Evolutionary conservation across 2,888 invertebrate species (phyloP).

Genomic region (Lapara coniferarum): DNA sequence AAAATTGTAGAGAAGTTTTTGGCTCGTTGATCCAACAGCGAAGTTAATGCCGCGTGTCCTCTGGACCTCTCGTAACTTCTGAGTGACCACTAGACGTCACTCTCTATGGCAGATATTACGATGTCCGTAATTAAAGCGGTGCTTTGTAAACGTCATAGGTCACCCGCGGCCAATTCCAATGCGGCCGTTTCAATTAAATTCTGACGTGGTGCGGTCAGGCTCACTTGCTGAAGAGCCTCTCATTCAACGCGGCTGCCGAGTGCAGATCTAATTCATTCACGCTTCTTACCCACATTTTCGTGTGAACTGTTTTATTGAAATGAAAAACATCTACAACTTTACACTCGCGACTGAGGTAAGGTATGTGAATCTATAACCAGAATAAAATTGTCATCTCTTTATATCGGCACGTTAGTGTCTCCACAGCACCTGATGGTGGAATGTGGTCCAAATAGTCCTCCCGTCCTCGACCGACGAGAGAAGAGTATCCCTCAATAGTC

Average conservation of each 20-base stretch:
- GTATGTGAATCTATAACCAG: too few species aligned
- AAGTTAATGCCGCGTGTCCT: conserved; percentile 42
- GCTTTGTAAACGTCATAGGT: conserved; percentile 55
- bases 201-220: conserved; percentile 54
- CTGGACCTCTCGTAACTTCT: conserved; percentile 40
- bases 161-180: conserved; percentile 50
- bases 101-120: conserved; percentile 50
- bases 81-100: conserved; percentile 67
- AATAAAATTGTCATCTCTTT: too few species aligned
- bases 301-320: conserved; percentile 6
- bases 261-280: conserved; percentile 8
- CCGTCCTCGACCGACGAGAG: too few species aligned
- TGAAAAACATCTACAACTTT: not conserved
- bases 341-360: too few species aligned
- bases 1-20: not conserved
- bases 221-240: conserved; percentile 59
- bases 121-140: conserved; percentile 68
- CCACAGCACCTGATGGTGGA: too few species aligned
- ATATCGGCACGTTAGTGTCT: too few species aligned
- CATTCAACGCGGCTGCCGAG: conserved; percentile 42
- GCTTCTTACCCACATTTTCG: conserved; percentile 5
- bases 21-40: not conserved
- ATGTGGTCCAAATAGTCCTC: too few species aligned
- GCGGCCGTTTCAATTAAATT: conserved; percentile 76
- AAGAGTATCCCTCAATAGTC: too few species aligned